Conservation (phyloP, 1,140 invertebrate genomes). For the Laupala kohalensis region DNA sequence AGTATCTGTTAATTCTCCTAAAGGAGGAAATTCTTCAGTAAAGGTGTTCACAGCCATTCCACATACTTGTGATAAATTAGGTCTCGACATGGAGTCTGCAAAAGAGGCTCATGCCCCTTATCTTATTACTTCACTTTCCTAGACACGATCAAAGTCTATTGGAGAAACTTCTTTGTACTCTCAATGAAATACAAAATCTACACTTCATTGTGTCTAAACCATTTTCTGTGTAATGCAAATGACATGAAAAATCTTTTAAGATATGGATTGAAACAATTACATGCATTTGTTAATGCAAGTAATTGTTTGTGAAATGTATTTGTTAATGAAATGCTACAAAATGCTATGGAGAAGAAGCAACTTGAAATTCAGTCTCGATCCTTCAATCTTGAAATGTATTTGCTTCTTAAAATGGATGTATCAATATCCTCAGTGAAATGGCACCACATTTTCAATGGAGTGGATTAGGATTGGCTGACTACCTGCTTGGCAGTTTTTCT, state of each 20-base stretch:
- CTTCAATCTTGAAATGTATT: background rate
- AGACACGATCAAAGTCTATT: background rate
- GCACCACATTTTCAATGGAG: too few relatives aligned
- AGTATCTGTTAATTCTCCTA: too few relatives aligned
- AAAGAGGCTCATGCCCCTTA: background rate
- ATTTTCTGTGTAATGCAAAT: background rate
- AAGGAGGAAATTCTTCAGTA: too few relatives aligned
- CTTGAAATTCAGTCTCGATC: background rate
- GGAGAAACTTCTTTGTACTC: background rate
- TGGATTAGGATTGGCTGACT: too few relatives aligned
- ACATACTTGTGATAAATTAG: too few relatives aligned
- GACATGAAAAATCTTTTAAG: background rate
- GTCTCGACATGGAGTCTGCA: background rate
- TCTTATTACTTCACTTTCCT: background rate
- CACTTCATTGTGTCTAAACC: background rate
- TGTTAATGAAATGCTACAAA: too few relatives aligned
- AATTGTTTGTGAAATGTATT: too few relatives aligned
- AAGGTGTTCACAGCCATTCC: too few relatives aligned
- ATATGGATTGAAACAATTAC: background rate
- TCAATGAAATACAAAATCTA: background rate
- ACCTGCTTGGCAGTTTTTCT: too few relatives aligned
- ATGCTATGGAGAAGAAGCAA: background rate
- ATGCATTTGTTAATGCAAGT: too few relatives aligned
- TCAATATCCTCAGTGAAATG: background rate
- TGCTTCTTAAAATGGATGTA: too few relatives aligned